Base-by-base conservation (phyloP, 53 echinoderm and acorn worm species). In the Paracentrotus lividus region DNA sequence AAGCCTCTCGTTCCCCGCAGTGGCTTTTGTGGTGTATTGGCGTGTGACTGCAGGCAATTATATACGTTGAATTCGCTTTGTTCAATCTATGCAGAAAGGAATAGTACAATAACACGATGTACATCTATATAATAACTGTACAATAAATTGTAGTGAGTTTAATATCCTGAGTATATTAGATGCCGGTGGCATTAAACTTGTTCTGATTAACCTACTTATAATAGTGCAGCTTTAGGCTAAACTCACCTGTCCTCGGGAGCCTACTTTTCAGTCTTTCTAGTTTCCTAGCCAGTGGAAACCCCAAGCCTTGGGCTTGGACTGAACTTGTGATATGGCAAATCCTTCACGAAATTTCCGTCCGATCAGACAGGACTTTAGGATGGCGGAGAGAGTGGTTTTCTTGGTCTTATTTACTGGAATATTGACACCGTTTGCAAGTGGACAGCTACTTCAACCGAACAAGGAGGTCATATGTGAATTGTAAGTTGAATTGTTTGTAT, bases 21-120 rank as follows among this genome's bases (percentile, higher is more conserved):
- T 81, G 53, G 86, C 86, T 86, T 86, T 86, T 86, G 86, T 86
- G 86, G 86, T 86, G 53, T 86, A 55, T 53, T 86, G 86, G 34
- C 56, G 86, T 86, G 86, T 31, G 86, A 86, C 86, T 55, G n/a
- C 34, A 53, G 20, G 56, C 86, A 86, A 56, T 86, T 54, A 56
- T 54, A 20, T 54, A 56, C 86, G 34, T 55, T 53, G 86, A 56
- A 86, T 53, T 86, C 29, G 34, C 56, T 55, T 86, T 86, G 86
- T 86, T 53, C 31, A 3, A 27, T 26, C 3, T 26, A 81, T 81
- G 47, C 47, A 47, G 81, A 47, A 26, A 13, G 42, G 77, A 77
- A 77, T 77, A 42, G 77, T 42, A 77, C 77, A 42, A 40, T 26
- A 77, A 77, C 43, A 42, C 43, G 67, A 15, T 42, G 42, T 14